Evolutionary conservation across 2,888 invertebrate genomes (phyloP).

Genomic region (Pterostichus niger): DNA sequence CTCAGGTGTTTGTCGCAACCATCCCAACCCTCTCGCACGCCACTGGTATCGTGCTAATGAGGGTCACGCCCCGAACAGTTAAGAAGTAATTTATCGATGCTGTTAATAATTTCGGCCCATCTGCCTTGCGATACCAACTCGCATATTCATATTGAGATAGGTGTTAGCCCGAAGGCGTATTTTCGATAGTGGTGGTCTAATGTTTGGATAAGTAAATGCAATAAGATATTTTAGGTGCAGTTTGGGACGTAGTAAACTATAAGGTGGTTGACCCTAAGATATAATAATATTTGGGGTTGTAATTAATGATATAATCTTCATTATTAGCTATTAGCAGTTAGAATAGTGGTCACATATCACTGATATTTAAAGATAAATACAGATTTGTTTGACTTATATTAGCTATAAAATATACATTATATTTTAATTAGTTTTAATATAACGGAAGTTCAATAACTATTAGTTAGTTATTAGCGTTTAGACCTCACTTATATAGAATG

Average conservation of each 20-base stretch:
- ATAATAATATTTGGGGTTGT: slow-evolving; percentile 1
- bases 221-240: slow-evolving; percentile 6
- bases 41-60: slow-evolving; percentile 69
- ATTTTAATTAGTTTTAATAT: too few species aligned
- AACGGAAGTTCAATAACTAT: too few species aligned
- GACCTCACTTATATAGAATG: too few species aligned
- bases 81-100: slow-evolving; percentile 73
- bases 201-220: slow-evolving; percentile 15
- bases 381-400: too few species aligned
- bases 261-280: slow-evolving; percentile 11
- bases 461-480: too few species aligned
- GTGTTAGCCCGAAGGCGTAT: slow-evolving; percentile 8
- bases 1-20: slow-evolving; percentile 10
- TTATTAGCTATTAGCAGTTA: too few species aligned
- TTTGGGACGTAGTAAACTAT: background rate
- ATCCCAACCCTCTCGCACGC: background rate
- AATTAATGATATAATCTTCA: background rate
- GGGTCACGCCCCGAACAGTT: slow-evolving; percentile 71
- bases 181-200: slow-evolving; percentile 1
- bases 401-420: too few species aligned
- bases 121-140: slow-evolving; percentile 4
- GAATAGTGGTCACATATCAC: too few species aligned
- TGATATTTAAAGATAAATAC: too few species aligned
- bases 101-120: slow-evolving; percentile 72
- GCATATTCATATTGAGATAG: slow-evolving; percentile 15